These are phyloP conservation scores for Bettongia penicillata DNA, from an alignment of 2,113 vertebrate genomes.

Conservation along the genomic window DNA sequence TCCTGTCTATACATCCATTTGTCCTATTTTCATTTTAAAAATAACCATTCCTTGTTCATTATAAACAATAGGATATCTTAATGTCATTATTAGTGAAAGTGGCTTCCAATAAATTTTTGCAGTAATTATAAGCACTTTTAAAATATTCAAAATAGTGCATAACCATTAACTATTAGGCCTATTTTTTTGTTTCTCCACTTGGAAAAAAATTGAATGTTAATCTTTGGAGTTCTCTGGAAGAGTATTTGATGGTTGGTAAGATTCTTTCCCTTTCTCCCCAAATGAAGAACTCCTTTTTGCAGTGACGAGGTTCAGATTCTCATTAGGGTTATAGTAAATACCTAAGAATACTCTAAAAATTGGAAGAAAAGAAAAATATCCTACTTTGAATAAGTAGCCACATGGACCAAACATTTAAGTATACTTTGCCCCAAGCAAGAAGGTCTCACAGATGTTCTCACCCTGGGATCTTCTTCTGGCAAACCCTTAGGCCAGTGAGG, in stretches of 20 bases:
- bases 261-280: not conserved
- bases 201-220: not conserved
- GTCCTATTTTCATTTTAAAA: not conserved
- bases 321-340: not conserved
- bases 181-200: not conserved
- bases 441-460: slow-evolving; percentile 11
- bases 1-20: not conserved
- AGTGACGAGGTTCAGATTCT: not conserved
- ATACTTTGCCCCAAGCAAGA: slow-evolving; percentile 20
- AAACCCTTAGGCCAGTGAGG: not conserved
- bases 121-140: not conserved
- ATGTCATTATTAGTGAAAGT: not conserved
- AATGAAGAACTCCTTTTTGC: too few species aligned
- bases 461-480: slow-evolving; percentile 41
- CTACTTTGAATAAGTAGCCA: not conserved
- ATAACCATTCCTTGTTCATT: not conserved
- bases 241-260: not conserved
- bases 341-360: not conserved
- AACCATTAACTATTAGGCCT: not conserved
- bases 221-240: not conserved
- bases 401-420: not conserved
- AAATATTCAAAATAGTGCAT: not conserved
- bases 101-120: not conserved
- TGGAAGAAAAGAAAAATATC: not conserved
- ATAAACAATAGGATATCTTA: not conserved